Conservation (phyloP, 2,113 vertebrate genomes). For the Odocoileus virginianus region DNA sequence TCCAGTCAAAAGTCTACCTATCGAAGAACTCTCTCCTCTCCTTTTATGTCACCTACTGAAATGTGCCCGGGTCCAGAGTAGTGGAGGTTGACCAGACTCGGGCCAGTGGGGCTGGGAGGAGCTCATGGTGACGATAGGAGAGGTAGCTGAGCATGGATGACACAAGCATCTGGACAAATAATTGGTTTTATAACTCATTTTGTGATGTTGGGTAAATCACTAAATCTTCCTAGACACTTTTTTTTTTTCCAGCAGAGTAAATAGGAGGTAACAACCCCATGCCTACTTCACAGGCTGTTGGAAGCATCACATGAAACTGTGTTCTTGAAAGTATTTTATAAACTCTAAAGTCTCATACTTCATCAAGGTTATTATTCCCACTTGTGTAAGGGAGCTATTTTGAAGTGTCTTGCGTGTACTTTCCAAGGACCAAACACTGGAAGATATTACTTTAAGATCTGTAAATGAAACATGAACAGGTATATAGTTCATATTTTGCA, state of each 20-base stretch:
- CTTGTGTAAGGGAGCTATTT: neutral
- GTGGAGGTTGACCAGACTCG: neutral
- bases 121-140: neutral
- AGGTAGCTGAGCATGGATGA: neutral
- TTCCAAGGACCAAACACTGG: neutral
- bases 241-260: neutral
- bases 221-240: neutral
- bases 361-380: neutral
- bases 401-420: neutral
- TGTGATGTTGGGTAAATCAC: neutral
- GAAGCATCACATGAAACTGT: neutral
- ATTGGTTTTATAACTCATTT: neutral
- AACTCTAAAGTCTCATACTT: neutral
- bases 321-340: neutral
- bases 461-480: constrained; percentile 30
- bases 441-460: constrained; percentile 51
- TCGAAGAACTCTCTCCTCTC: neutral
- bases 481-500: constrained; percentile 10
- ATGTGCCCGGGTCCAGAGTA: neutral
- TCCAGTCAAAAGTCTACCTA: neutral
- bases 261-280: neutral
- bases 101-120: neutral
- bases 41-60: neutral
- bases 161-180: neutral
- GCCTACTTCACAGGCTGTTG: neutral